Evolutionary conservation across 2,113 vertebrate genomes (phyloP).

Genomic region (Picathartes gymnocephalus): DNA sequence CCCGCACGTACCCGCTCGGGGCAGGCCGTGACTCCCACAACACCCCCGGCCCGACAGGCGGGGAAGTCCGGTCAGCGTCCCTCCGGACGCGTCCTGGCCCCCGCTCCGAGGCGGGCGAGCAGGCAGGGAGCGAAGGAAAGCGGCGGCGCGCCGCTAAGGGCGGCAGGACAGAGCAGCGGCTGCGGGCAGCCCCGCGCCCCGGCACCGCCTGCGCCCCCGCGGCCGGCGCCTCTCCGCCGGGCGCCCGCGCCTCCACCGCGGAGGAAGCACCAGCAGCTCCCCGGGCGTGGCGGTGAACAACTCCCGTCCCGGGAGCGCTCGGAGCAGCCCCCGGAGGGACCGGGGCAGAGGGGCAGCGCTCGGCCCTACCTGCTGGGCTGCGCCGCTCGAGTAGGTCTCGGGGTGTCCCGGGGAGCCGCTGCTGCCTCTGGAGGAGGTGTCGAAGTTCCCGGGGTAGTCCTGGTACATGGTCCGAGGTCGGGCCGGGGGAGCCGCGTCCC

Average conservation of each 20-base stretch:
- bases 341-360: not conserved
- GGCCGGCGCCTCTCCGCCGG: not conserved
- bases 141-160: not conserved
- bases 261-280: not conserved
- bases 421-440: slow-evolving; percentile 96
- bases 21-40: not conserved
- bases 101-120: not conserved
- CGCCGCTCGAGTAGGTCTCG: slow-evolving; percentile 88
- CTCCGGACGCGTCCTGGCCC: not conserved
- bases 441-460: slow-evolving; percentile 96
- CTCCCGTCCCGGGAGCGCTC: not conserved
- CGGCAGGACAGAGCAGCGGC: not conserved
- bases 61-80: not conserved
- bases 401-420: slow-evolving; percentile 91
- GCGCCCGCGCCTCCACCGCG: not conserved
- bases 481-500: slow-evolving; percentile 66
- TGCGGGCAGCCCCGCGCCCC: not conserved
- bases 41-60: not conserved
- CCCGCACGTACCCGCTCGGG: not conserved
- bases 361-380: slow-evolving; percentile 85
- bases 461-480: slow-evolving; percentile 95
- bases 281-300: slow-evolving; percentile 21
- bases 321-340: not conserved
- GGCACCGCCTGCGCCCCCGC: not conserved
- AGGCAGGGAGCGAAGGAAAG: not conserved